These are phyloP conservation scores for Myotis davidii DNA, from an alignment of 2,113 vertebrate genomes.

Conservation along the genomic window DNA sequence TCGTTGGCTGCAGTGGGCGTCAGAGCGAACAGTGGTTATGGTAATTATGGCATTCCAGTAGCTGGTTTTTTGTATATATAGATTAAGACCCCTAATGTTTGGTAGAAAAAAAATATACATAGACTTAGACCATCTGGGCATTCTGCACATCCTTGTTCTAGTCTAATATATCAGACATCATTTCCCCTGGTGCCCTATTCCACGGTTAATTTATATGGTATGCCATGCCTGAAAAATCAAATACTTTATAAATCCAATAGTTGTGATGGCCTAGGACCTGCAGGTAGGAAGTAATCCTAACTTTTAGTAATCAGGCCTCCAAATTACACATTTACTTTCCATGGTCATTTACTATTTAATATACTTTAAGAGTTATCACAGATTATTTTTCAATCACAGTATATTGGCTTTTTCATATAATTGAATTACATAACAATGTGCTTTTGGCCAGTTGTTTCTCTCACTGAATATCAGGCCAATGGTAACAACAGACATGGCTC, in stretches of 20 bases:
- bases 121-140: not conserved
- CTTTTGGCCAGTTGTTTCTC: not conserved
- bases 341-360: not conserved
- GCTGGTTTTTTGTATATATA: no score
- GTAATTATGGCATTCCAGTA: no score
- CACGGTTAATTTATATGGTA: not conserved
- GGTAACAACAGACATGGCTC: not conserved
- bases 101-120: no score
- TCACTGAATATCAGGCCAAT: not conserved
- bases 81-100: no score
- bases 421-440: constrained; percentile 28
- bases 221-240: not conserved
- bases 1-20: no score
- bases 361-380: not conserved
- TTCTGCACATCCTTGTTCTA: not conserved
- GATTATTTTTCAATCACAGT: not conserved
- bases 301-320: not conserved
- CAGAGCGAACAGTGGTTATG: no score
- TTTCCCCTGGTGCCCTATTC: not conserved
- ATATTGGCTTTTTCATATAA: constrained; percentile 30
- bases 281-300: not conserved
- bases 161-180: not conserved
- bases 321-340: not conserved
- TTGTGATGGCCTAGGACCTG: not conserved
- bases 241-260: not conserved